These are phyloP conservation scores for Tridacna crocea DNA, from an alignment of 2,888 invertebrate genomes.

Conservation along the genomic window DNA sequence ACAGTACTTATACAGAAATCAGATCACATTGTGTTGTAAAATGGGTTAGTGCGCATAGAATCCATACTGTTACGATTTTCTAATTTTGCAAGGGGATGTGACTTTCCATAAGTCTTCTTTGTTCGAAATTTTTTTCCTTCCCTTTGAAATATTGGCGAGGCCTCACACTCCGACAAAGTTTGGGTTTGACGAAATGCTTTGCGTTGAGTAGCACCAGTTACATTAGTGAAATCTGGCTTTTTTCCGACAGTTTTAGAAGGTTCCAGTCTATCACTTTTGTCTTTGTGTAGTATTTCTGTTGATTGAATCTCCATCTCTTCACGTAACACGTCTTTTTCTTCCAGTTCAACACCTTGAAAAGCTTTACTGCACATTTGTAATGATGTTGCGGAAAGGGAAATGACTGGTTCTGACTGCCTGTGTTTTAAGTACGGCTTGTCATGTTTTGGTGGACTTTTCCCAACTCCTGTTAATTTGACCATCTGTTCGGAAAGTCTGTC, in stretches of 20 bases:
- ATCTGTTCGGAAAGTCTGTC: background rate
- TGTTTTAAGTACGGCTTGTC: background rate
- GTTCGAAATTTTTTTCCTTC: conserved; percentile 63
- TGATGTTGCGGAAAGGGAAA: conserved; percentile 43
- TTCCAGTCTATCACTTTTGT: background rate
- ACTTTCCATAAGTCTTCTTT: conserved; percentile 92
- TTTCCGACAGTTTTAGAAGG: conserved; percentile 42
- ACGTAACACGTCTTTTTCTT: conserved; percentile 6
- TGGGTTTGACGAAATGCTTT: conserved; percentile 35
- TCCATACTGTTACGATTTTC: conserved; percentile 47
- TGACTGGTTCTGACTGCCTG: conserved; percentile 53
- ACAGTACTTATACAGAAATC: no score
- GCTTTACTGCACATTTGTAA: conserved; percentile 40
- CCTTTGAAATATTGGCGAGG: conserved; percentile 44
- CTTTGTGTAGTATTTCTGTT: background rate
- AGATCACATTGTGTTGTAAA: conserved; percentile 75
- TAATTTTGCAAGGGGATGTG: conserved; percentile 95
- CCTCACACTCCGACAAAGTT: conserved; percentile 44
- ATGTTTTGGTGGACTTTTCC: conserved; percentile 1
- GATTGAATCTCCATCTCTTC: conserved; percentile 18
- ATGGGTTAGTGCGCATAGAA: conserved; percentile 62
- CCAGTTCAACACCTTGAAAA: conserved; percentile 30
- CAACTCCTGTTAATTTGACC: background rate
- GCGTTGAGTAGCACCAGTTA: conserved; percentile 7
- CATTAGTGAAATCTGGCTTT: conserved; percentile 2